A percentile compares a stretch with the other conserved stretches of the same genome.
Evolutionary conservation across 2,797 vertebrate species (phyloP).

Genomic region (Novumbra hubbsi): DNA sequence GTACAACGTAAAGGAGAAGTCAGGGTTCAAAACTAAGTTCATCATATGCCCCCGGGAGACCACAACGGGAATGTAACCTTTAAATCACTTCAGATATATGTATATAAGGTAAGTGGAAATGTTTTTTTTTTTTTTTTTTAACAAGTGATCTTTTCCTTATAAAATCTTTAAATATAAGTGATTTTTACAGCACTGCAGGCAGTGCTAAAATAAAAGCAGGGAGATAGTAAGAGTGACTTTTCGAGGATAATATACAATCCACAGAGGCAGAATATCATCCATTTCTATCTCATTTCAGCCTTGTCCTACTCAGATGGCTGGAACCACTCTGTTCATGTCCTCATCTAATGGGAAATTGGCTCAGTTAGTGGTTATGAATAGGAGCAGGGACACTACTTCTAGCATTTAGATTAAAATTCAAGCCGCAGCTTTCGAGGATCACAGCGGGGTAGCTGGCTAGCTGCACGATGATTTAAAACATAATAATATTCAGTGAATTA

Average conservation of each 20-base stretch:
- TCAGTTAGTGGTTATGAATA: slow-evolving; percentile 47
- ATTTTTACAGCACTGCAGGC: slow-evolving; percentile 6
- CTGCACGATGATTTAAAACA: slow-evolving; percentile 50
- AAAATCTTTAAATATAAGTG: slow-evolving; percentile 9
- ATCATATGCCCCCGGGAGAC: background rate
- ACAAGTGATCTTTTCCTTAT: slow-evolving; percentile 6
- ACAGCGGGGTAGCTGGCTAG: slow-evolving; percentile 31
- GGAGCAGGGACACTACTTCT: slow-evolving; percentile 28
- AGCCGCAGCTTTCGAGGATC: slow-evolving; percentile 61
- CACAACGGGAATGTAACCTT: background rate
- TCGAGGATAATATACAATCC: slow-evolving; percentile 14
- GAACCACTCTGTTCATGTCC: slow-evolving; percentile 44
- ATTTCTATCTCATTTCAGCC: slow-evolving; percentile 22
- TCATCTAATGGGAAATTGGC: slow-evolving; percentile 59
- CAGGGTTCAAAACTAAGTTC: background rate
- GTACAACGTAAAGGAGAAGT: background rate
- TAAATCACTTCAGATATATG: background rate
- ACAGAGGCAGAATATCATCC: slow-evolving; percentile 8
- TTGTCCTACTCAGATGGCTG: slow-evolving; percentile 32
- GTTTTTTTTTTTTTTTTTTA: background rate
- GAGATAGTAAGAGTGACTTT: slow-evolving; percentile 3
- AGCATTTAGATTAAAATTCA: slow-evolving; percentile 59
- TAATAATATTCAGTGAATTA: slow-evolving; percentile 63
- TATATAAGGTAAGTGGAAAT: background rate
- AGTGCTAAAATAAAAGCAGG: slow-evolving; percentile 4